Percentiles rank a stretch among this genome's conserved stretches.
Conservation (phyloP, 2,797 vertebrate genomes). For the Ptychobarbus kaznakovi region DNA sequence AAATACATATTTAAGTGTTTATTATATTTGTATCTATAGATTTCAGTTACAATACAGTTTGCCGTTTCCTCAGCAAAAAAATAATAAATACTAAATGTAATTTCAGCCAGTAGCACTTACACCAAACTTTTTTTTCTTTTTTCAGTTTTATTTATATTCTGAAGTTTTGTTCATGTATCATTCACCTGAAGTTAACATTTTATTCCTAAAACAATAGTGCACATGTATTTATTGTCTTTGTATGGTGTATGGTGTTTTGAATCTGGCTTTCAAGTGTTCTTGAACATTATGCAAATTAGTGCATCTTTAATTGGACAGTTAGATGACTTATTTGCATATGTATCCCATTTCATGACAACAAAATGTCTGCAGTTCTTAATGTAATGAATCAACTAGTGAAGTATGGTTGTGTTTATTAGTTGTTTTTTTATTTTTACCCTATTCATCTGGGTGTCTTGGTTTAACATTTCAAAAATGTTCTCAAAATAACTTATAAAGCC, state of each 20-base stretch:
- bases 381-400: background rate
- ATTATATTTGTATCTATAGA: background rate
- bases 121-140: background rate
- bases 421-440: background rate
- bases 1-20: background rate
- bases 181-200: background rate
- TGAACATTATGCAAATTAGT: background rate
- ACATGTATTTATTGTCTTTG: background rate
- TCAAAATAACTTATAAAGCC: background rate
- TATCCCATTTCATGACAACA: background rate
- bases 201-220: background rate
- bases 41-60: background rate
- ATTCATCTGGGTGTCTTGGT: background rate
- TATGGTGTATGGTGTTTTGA: background rate
- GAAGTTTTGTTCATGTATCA: background rate
- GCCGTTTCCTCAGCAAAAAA: background rate
- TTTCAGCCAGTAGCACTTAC: background rate
- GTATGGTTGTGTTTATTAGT: background rate
- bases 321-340: background rate
- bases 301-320: background rate
- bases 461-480: background rate
- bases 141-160: background rate
- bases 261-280: background rate
- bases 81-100: too few species aligned
- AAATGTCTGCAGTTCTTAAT: background rate